phyloP scores from a whole-genome alignment of 2,113 vertebrate species.

The Microcebus lehilahytsara region DNA sequence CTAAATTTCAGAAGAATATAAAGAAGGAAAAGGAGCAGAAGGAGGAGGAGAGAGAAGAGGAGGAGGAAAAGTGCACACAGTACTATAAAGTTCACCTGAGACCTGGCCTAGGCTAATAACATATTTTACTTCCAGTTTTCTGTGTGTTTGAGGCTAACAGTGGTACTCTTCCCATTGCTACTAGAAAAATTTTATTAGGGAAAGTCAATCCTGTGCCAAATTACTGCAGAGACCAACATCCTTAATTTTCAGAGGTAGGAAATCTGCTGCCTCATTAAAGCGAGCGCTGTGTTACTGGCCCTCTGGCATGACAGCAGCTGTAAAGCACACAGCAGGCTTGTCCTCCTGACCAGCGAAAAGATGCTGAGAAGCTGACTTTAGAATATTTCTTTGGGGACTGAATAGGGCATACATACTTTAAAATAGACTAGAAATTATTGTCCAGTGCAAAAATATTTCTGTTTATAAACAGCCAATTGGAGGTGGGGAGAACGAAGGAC shows the following conservation, averaged over 20 bases:
- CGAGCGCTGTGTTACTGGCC: conserved; percentile 76
- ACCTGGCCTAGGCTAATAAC: conserved; percentile 20
- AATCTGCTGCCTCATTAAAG: conserved; percentile 82
- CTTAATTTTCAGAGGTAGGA: conserved; percentile 83
- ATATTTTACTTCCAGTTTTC: conserved; percentile 68
- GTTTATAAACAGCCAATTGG: not conserved
- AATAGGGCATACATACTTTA: conserved; percentile 3
- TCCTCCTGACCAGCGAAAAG: conserved; percentile 69
- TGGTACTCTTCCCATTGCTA: conserved; percentile 62
- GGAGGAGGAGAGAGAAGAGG: not conserved
- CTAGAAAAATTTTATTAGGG: conserved; percentile 72
- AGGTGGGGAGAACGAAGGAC: not conserved
- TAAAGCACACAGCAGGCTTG: conserved; percentile 59
- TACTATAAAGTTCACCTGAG: not conserved
- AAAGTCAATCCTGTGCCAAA: conserved; percentile 75
- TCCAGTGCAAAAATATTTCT: not conserved
- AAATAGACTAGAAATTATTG: conserved; percentile 43
- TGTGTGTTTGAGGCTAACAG: conserved; percentile 69
- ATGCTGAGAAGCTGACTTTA: conserved; percentile 66
- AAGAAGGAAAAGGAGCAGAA: not conserved
- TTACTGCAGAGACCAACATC: conserved; percentile 75
- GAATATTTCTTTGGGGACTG: conserved; percentile 64
- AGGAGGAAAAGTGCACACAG: not conserved
- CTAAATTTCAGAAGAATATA: not conserved
- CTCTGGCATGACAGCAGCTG: conserved; percentile 68